Percentiles rank a stretch among this genome's conserved stretches.
Conservation (phyloP, 2,113 vertebrate genomes). For the Hippotragus niger region DNA sequence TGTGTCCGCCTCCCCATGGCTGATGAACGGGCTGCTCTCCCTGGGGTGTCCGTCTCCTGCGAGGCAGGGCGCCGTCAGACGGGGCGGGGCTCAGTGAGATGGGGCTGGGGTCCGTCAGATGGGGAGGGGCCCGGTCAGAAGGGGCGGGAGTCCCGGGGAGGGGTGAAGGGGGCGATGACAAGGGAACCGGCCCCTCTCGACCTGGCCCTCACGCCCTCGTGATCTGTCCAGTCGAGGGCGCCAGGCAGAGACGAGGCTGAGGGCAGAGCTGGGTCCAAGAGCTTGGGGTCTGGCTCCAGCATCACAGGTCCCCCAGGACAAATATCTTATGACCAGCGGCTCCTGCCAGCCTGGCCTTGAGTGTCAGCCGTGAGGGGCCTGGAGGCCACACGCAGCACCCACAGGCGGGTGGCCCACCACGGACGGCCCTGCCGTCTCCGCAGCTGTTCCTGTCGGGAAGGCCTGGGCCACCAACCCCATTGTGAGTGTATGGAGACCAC, state of each 20-base stretch:
- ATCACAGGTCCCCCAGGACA: background rate
- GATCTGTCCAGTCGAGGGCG: background rate
- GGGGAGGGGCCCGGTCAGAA: too few species aligned
- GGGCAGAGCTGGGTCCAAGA: background rate
- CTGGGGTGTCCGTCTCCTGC: slow-evolving; percentile 89
- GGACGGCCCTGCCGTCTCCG: background rate
- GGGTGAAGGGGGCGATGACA: too few species aligned
- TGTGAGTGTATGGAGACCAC: background rate
- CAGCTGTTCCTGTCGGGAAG: background rate
- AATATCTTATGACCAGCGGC: too few species aligned
- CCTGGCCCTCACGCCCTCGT: background rate
- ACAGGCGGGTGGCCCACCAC: background rate
- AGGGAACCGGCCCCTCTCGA: background rate
- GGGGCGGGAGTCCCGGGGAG: background rate
- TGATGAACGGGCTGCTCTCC: slow-evolving; percentile 92
- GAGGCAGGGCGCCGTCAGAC: accelerated
- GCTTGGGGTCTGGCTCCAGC: background rate
- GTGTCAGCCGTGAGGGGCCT: background rate
- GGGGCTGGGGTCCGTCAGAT: too few species aligned
- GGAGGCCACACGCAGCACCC: background rate
- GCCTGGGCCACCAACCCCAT: background rate
- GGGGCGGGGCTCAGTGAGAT: accelerated
- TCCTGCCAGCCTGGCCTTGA: background rate
- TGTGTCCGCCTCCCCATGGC: slow-evolving; percentile 83
- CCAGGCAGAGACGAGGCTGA: background rate